Evolutionary conservation across 2,113 vertebrate genomes (phyloP).

Genomic region (Promerops cafer): DNA sequence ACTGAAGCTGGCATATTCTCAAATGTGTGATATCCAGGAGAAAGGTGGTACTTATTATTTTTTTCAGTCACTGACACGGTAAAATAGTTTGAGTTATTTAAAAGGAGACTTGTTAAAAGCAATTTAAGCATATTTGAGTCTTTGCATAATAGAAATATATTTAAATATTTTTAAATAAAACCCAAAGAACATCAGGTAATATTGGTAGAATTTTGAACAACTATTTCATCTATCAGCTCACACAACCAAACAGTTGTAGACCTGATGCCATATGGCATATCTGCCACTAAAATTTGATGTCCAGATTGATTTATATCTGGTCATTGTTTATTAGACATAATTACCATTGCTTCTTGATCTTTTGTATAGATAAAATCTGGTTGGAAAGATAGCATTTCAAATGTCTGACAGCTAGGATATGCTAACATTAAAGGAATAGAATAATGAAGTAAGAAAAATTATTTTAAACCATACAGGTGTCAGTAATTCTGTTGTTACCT

Average conservation of each 20-base stretch:
- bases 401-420: not conserved
- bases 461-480: not conserved
- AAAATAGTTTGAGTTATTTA: not conserved
- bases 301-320: not conserved
- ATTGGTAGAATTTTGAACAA: not conserved
- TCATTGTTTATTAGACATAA: not conserved
- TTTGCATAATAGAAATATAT: not conserved
- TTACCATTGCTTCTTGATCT: not conserved
- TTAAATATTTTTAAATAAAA: not conserved
- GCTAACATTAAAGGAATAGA: not conserved
- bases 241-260: not conserved
- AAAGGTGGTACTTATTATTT: not conserved
- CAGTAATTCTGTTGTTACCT: not conserved
- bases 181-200: not conserved
- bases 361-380: not conserved
- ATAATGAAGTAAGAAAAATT: not conserved
- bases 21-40: not conserved
- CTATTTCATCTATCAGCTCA: not conserved
- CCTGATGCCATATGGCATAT: not conserved
- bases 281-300: not conserved
- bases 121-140: not conserved
- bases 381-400: not conserved
- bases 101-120: not conserved
- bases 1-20: not conserved
- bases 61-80: not conserved